These are phyloP conservation scores for Onychomys leucogaster DNA, from an alignment of 2,797 vertebrate genomes.

Conservation along the genomic window DNA sequence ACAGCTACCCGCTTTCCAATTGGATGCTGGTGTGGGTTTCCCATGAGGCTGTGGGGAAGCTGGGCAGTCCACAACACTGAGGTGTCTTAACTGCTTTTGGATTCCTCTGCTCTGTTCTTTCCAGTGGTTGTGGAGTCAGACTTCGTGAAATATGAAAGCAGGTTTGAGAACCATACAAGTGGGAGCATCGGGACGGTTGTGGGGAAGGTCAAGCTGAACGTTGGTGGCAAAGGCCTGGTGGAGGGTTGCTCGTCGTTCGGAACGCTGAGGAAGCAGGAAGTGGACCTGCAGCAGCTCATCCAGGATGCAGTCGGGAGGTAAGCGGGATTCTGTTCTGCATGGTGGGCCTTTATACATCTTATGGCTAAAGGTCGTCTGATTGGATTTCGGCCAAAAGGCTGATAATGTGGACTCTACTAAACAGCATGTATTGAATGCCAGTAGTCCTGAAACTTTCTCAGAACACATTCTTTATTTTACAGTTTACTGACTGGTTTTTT, in stretches of 20 bases:
- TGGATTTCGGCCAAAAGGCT: neutral
- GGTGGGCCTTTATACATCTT: neutral
- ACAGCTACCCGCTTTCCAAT: neutral
- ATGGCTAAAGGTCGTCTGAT: neutral
- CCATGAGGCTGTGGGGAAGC: neutral
- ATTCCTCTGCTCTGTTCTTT: conserved; percentile 39
- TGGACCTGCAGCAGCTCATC: conserved; percentile 93
- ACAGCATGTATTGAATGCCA: neutral
- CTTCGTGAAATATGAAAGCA: conserved; percentile 93
- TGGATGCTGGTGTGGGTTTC: neutral
- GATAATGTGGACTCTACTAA: neutral
- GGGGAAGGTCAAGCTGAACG: conserved; percentile 84
- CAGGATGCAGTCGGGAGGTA: conserved; percentile 90
- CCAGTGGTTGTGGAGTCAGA: conserved; percentile 92
- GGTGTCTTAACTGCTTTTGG: neutral
- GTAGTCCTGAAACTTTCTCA: neutral
- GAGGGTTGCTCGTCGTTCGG: conserved; percentile 94
- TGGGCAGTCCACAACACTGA: neutral
- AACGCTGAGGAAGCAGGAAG: conserved; percentile 93
- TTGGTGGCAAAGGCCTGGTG: conserved; percentile 87
- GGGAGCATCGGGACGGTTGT: conserved; percentile 87
- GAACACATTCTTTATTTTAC: neutral
- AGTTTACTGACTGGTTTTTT: neutral
- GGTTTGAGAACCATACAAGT: conserved; percentile 86
- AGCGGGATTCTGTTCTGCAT: neutral